These are phyloP conservation scores for Pandemis corylana DNA, from an alignment of 2,888 invertebrate species.

Conservation along the genomic window DNA sequence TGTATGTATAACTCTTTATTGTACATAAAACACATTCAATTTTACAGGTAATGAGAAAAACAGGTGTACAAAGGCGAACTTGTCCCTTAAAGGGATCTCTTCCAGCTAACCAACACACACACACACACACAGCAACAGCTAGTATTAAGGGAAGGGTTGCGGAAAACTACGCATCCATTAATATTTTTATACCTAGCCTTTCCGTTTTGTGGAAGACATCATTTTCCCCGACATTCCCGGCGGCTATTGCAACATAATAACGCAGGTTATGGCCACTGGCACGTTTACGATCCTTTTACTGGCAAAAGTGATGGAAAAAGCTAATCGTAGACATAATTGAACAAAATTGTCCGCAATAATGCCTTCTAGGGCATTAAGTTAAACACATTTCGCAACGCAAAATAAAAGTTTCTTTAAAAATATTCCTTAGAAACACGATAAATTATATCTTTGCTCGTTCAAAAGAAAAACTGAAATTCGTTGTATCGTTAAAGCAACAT, in stretches of 20 bases:
- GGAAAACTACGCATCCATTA: slow-evolving; percentile 63
- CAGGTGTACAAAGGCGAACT: too few relatives aligned
- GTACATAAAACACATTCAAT: too few relatives aligned
- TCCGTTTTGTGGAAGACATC: slow-evolving; percentile 56
- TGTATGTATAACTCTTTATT: too few relatives aligned
- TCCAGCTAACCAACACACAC: too few relatives aligned
- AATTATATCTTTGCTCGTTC: background rate
- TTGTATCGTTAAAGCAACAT: background rate
- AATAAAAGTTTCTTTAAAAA: too few relatives aligned
- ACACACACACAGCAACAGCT: too few relatives aligned
- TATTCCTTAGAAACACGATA: too few relatives aligned
- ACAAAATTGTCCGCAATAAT: slow-evolving; percentile 1
- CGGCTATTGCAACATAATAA: slow-evolving; percentile 40
- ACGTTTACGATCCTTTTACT: slow-evolving; percentile 30
- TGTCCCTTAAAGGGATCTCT: too few relatives aligned
- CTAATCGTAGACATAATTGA: slow-evolving; percentile 11
- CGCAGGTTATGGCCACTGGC: slow-evolving; percentile 26
- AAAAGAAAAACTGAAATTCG: background rate
- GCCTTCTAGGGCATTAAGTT: background rate
- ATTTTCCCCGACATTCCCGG: slow-evolving; percentile 54
- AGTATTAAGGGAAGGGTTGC: slow-evolving; percentile 56
- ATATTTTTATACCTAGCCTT: slow-evolving; percentile 64
- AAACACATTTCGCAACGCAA: background rate
- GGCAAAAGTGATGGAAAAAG: slow-evolving; percentile 12
- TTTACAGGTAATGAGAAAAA: too few relatives aligned